These are phyloP conservation scores for Eupithecia insigniata DNA, from an alignment of 2,888 invertebrate species.

Conservation along the genomic window DNA sequence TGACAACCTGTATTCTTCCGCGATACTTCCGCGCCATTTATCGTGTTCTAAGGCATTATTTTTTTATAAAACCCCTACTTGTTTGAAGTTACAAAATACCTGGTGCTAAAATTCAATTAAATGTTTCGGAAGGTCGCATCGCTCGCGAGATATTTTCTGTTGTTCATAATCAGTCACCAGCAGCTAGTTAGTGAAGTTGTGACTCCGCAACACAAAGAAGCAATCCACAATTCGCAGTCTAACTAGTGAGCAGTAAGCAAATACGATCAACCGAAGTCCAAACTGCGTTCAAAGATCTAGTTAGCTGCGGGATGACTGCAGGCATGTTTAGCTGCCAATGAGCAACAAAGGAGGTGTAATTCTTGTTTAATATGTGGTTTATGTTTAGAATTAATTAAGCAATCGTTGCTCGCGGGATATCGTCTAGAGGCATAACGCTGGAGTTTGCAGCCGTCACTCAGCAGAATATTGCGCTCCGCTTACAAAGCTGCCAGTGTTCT, in stretches of 20 bases:
- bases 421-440: slow-evolving; percentile 9
- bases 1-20: too few species aligned
- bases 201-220: slow-evolving; percentile 78
- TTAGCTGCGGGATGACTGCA: slow-evolving; percentile 71
- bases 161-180: slow-evolving; percentile 61
- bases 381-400: slow-evolving; percentile 52
- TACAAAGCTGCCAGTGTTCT: slow-evolving; percentile 43
- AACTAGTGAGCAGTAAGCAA: slow-evolving; percentile 75
- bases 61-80: background rate
- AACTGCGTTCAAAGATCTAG: slow-evolving; percentile 81
- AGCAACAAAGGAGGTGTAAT: slow-evolving; percentile 50
- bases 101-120: slow-evolving; percentile 20
- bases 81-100: background rate
- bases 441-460: slow-evolving; percentile 43
- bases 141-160: slow-evolving; percentile 45
- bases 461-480: slow-evolving; percentile 46
- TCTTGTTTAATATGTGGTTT: slow-evolving; percentile 49
- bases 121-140: slow-evolving; percentile 33
- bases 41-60: too few species aligned
- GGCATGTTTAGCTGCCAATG: slow-evolving; percentile 58
- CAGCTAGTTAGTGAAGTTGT: slow-evolving; percentile 79
- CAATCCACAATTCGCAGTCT: slow-evolving; percentile 72
- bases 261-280: slow-evolving; percentile 78
- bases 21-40: too few species aligned
- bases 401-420: slow-evolving; percentile 37